These are phyloP conservation scores for Condylostylus longicornis DNA, from an alignment of 1,140 invertebrate genomes.

Conservation along the genomic window DNA sequence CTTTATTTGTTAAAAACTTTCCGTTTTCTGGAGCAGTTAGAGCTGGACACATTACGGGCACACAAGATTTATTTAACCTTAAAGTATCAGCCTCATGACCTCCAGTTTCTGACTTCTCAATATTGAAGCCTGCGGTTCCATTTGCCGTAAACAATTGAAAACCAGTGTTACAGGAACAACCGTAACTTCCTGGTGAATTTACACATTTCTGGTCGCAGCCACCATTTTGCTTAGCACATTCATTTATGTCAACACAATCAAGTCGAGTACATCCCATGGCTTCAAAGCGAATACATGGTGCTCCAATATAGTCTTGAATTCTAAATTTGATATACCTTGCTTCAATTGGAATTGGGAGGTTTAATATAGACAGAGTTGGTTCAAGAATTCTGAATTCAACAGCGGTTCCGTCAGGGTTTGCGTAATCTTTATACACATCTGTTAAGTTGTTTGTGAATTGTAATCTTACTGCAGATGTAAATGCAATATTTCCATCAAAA, in stretches of 20 bases:
- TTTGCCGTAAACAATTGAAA: slow-evolving; percentile 80
- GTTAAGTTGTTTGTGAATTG: slow-evolving; percentile 77
- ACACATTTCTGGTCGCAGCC: slow-evolving; percentile 90
- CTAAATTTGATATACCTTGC: slow-evolving; percentile 76
- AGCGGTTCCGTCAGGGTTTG: slow-evolving; percentile 80
- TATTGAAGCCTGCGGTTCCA: slow-evolving; percentile 77
- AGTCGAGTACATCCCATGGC: slow-evolving; percentile 83
- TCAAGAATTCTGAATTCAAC: slow-evolving; percentile 81
- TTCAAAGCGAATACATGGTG: slow-evolving; percentile 82
- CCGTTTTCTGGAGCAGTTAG: slow-evolving; percentile 78
- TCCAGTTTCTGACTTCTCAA: slow-evolving; percentile 73
- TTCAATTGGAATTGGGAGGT: slow-evolving; percentile 81
- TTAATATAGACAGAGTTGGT: slow-evolving; percentile 73
- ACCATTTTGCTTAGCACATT: slow-evolving; percentile 77
- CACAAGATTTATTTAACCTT: slow-evolving; percentile 89
- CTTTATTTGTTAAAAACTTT: slow-evolving; percentile 64
- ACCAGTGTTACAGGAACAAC: slow-evolving; percentile 81
- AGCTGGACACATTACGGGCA: slow-evolving; percentile 76
- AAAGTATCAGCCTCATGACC: slow-evolving; percentile 73
- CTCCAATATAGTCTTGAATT: slow-evolving; percentile 75
- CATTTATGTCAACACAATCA: slow-evolving; percentile 84
- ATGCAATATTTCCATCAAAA: slow-evolving; percentile 62
- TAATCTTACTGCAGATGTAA: slow-evolving; percentile 73
- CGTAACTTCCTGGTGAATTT: slow-evolving; percentile 72
- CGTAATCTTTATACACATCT: slow-evolving; percentile 78